Percentiles rank a stretch among this genome's conserved stretches.
Conservation (phyloP, 2,888 invertebrate genomes). For the Andrena fulva region DNA sequence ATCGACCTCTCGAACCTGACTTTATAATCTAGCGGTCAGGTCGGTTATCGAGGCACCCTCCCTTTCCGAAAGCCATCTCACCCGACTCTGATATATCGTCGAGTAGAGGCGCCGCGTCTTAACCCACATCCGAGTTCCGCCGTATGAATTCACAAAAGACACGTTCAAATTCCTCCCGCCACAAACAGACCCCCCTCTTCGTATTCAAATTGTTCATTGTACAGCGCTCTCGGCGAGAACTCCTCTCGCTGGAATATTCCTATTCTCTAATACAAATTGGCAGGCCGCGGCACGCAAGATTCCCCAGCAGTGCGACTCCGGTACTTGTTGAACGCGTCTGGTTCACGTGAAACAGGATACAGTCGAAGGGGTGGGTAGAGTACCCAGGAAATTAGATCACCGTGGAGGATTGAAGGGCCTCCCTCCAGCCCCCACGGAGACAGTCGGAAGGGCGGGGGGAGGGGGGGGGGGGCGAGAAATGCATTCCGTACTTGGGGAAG, state of each 20-base stretch:
- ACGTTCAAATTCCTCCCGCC: too few relatives aligned
- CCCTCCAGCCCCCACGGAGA: slow-evolving; percentile 32
- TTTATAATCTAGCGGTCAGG: not conserved
- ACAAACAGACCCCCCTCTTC: too few relatives aligned
- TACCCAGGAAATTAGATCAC: slow-evolving; percentile 68
- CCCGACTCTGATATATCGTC: not conserved
- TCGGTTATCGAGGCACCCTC: slow-evolving; percentile 9
- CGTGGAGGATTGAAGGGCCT: slow-evolving; percentile 45
- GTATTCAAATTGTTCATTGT: too few relatives aligned
- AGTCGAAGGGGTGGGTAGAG: slow-evolving; percentile 40
- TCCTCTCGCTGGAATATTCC: not conserved
- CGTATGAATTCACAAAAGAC: too few relatives aligned
- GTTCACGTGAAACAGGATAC: slow-evolving; percentile 55
- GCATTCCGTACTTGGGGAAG: slow-evolving; percentile 43
- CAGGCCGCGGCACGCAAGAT: not conserved
- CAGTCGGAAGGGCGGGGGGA: slow-evolving; percentile 40
- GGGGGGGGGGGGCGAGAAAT: slow-evolving; percentile 26
- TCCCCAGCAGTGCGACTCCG: slow-evolving; percentile 4
- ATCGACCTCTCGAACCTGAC: not conserved
- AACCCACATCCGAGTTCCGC: too few relatives aligned
- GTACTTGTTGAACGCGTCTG: slow-evolving; percentile 60
- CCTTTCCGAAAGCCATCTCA: not conserved
- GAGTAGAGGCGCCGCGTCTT: not conserved
- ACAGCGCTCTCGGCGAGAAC: too few relatives aligned
- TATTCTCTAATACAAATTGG: not conserved